A percentile compares a stretch with the other conserved stretches of the same genome.
These are phyloP conservation scores for Gandaritis pyraliata DNA, from an alignment of 2,888 invertebrate genomes.

Conservation along the genomic window DNA sequence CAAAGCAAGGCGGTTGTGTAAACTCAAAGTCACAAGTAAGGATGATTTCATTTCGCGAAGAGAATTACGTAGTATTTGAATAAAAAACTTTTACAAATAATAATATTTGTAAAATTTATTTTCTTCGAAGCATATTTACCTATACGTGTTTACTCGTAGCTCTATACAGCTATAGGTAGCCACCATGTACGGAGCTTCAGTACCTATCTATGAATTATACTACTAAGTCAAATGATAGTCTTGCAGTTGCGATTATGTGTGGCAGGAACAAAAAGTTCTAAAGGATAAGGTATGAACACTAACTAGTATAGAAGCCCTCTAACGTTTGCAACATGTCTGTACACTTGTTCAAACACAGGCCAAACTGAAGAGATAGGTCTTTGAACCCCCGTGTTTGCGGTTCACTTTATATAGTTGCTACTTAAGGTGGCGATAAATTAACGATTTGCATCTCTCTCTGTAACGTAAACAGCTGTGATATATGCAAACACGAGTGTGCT, in stretches of 20 bases:
- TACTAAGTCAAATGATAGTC: too few species aligned
- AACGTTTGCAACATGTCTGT: constrained; percentile 64
- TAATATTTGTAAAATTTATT: too few species aligned
- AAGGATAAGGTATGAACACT: constrained; percentile 21
- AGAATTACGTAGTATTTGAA: neutral
- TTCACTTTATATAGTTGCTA: constrained; percentile 78
- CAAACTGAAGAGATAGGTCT: constrained; percentile 79
- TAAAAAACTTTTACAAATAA: too few species aligned
- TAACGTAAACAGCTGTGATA: constrained; percentile 72
- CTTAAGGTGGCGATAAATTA: constrained; percentile 81
- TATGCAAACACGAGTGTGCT: constrained; percentile 69
- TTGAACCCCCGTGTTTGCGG: constrained; percentile 79
- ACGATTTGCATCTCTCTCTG: constrained; percentile 77
- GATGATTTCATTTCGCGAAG: constrained; percentile 33
- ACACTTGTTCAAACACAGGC: constrained; percentile 77
- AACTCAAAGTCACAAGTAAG: constrained; percentile 37
- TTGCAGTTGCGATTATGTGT: too few species aligned
- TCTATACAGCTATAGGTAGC: too few species aligned
- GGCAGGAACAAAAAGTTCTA: neutral
- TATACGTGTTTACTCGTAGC: too few species aligned
- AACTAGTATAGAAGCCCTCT: constrained; percentile 52
- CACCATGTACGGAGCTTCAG: too few species aligned
- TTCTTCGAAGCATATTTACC: too few species aligned
- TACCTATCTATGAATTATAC: too few species aligned
- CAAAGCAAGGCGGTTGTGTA: constrained; percentile 41